Percentiles rank a stretch among this genome's conserved stretches.
Evolutionary conservation across 2,113 vertebrate species (phyloP).

Genomic region (Urocitellus parryii): DNA sequence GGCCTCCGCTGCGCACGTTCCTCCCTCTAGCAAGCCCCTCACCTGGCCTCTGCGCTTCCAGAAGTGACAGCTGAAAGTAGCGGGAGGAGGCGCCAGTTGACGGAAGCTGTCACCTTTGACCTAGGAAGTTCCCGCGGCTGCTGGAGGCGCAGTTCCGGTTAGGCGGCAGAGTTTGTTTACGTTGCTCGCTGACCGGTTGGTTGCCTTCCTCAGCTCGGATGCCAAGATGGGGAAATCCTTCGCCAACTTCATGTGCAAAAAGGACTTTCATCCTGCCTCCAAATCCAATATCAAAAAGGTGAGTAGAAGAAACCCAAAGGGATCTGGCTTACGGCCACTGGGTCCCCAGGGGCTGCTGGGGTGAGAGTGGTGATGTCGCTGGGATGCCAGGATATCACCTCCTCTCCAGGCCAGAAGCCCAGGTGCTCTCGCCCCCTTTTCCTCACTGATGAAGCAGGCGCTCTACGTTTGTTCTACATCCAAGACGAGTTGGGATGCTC

Average conservation of each 20-base stretch:
- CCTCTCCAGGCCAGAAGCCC: not conserved
- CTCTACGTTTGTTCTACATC: not conserved
- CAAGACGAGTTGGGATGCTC: no score
- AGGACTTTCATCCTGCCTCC: slow-evolving; percentile 98
- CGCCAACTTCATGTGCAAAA: slow-evolving; percentile 99
- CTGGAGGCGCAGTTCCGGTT: slow-evolving; percentile 67
- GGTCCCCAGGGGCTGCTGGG: not conserved
- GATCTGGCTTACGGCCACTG: not conserved
- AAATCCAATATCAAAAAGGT: slow-evolving; percentile 99
- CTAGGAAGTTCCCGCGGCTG: slow-evolving; percentile 74
- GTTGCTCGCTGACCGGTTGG: accelerated
- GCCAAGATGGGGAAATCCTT: slow-evolving; percentile 97
- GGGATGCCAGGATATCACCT: not conserved
- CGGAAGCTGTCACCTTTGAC: slow-evolving; percentile 74
- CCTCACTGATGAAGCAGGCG: not conserved
- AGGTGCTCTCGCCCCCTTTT: not conserved
- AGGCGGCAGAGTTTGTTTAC: slow-evolving; percentile 66
- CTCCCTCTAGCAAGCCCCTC: not conserved
- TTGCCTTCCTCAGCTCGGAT: accelerated
- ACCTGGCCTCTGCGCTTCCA: not conserved
- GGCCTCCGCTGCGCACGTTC: accelerated
- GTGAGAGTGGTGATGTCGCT: not conserved
- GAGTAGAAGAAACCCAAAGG: slow-evolving; percentile 66
- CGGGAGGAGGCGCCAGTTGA: accelerated
- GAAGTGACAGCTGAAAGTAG: accelerated